phyloP scores from a whole-genome alignment of 2,888 invertebrate species.

The Apamea monoglypha region DNA sequence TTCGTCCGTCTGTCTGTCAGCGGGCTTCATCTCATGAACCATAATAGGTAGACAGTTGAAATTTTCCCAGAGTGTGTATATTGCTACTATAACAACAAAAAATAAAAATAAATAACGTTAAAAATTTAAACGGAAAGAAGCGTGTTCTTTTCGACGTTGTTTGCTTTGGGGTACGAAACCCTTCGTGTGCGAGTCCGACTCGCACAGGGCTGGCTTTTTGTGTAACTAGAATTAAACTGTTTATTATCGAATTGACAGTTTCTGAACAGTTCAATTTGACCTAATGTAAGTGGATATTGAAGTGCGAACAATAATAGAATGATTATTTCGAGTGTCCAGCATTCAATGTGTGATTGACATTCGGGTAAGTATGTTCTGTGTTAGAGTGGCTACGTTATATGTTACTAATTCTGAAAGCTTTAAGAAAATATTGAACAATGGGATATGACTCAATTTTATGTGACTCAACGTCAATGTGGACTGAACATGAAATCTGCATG shows the following conservation, averaged over 20 bases:
- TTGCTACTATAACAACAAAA: no score
- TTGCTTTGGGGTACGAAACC: no score
- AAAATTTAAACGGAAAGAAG: no score
- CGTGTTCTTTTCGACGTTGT: no score
- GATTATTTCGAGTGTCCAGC: conserved; percentile 26
- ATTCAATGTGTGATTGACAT: conserved; percentile 50
- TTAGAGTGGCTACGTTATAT: conserved; percentile 24
- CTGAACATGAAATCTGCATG: background rate
- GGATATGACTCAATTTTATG: background rate
- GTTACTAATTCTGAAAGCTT: conserved; percentile 13
- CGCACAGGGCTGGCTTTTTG: background rate
- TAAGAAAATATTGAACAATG: conserved; percentile 18
- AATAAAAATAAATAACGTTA: no score
- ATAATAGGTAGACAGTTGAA: no score
- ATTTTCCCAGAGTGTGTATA: no score
- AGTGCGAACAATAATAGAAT: conserved; percentile 36
- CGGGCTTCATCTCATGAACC: no score
- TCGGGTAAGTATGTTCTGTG: conserved; percentile 30
- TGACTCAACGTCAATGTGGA: background rate
- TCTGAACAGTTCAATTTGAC: conserved; percentile 43
- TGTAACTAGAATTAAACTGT: conserved; percentile 33
- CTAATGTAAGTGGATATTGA: conserved; percentile 45
- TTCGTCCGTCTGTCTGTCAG: no score
- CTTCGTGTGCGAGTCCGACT: no score
- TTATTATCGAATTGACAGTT: conserved; percentile 42